Conservation (phyloP, 2,797 vertebrate species). For the Botia almorhae region DNA sequence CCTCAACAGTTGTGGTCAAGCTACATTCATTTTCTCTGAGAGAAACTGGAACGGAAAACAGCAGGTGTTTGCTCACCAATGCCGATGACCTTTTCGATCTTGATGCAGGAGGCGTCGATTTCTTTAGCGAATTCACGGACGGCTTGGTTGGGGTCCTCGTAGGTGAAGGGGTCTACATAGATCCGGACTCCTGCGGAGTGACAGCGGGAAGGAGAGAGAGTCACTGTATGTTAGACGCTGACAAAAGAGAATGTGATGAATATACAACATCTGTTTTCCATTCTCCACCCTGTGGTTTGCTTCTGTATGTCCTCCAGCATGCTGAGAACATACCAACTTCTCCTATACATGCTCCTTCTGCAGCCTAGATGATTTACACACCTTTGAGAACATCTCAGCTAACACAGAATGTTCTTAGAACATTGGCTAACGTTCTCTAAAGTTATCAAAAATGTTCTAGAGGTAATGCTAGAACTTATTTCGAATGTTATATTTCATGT, state of each 20-base stretch:
- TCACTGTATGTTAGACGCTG: constrained; percentile 25
- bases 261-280: constrained; percentile 55
- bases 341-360: background rate
- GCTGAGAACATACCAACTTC: background rate
- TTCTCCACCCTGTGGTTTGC: constrained; percentile 32
- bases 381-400: background rate
- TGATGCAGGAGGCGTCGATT: constrained; percentile 97
- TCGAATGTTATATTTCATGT: too few relatives aligned
- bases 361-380: constrained; percentile 1
- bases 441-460: too few relatives aligned
- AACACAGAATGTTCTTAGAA: too few relatives aligned
- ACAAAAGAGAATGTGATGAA: constrained; percentile 50
- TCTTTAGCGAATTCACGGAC: constrained; percentile 99
- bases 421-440: too few relatives aligned
- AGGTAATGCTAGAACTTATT: too few relatives aligned
- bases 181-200: constrained; percentile 90
- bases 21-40: constrained; percentile 1
- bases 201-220: constrained; percentile 18
- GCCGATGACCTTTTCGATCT: constrained; percentile 99
- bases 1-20: constrained; percentile 7
- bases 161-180: constrained; percentile 98
- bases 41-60: constrained; percentile 51
- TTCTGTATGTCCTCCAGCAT: constrained; percentile 35
- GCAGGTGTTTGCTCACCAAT: constrained; percentile 85
- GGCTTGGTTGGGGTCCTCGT: constrained; percentile 98